These are phyloP conservation scores for Apis cerana DNA, from an alignment of 1,140 invertebrate genomes.

Conservation along the genomic window DNA sequence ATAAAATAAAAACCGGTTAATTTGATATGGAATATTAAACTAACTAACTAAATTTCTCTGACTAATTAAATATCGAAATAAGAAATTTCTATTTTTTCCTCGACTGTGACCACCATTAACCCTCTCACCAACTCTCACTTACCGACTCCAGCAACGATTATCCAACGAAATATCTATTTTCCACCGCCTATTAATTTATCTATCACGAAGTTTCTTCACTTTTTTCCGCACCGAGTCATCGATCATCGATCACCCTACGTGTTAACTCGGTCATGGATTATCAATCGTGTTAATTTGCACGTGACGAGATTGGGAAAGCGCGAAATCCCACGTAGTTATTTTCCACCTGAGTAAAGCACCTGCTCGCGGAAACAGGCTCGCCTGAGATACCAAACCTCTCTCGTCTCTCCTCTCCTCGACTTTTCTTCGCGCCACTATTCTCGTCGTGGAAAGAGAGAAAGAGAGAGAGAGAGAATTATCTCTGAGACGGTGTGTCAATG, in stretches of 20 bases:
- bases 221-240: background rate
- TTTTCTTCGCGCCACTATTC: background rate
- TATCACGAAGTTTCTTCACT: background rate
- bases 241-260: background rate
- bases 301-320: background rate
- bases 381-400: slow-evolving; percentile 4
- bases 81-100: too few relatives aligned
- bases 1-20: too few relatives aligned
- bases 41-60: too few relatives aligned
- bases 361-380: slow-evolving; percentile 20
- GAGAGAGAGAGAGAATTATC: slow-evolving; percentile 14
- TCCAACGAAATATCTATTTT: too few relatives aligned
- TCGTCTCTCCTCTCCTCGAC: background rate
- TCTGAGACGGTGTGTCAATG: slow-evolving; percentile 32
- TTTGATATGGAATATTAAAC: too few relatives aligned
- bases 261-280: slow-evolving; percentile 24
- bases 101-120: too few relatives aligned
- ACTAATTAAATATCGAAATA: too few relatives aligned
- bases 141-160: too few relatives aligned
- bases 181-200: too few relatives aligned
- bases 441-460: background rate
- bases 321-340: background rate
- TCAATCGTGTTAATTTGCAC: slow-evolving; percentile 20
- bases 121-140: too few relatives aligned
- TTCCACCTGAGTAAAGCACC: slow-evolving; percentile 2